Evolutionary conservation across 2,797 vertebrate genomes (phyloP).

Genomic region (Synaphobranchus kaupii): DNA sequence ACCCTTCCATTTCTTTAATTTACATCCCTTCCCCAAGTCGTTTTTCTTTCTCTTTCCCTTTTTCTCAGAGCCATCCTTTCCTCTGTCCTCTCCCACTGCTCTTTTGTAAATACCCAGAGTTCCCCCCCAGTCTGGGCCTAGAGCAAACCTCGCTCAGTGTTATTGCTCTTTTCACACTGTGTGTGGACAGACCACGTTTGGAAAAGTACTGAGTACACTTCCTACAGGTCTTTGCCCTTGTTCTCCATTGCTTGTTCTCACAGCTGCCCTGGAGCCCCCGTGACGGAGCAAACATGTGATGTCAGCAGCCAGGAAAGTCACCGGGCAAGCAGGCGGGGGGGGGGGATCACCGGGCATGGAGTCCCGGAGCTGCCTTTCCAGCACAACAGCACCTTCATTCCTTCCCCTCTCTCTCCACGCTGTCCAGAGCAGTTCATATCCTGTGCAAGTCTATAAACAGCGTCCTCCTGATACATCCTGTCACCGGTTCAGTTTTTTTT

Average conservation of each 20-base stretch:
- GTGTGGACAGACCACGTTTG: slow-evolving; percentile 37
- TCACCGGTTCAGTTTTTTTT: background rate
- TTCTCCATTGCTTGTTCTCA: slow-evolving; percentile 39
- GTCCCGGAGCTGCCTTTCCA: background rate
- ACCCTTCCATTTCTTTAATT: background rate
- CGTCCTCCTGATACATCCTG: background rate
- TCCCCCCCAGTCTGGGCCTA: background rate
- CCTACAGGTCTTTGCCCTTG: slow-evolving; percentile 36
- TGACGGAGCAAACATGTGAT: slow-evolving; percentile 42
- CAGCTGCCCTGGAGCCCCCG: slow-evolving; percentile 42
- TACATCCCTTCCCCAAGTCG: background rate
- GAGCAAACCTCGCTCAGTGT: slow-evolving; percentile 7
- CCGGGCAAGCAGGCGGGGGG: slow-evolving; percentile 24
- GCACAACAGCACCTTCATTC: background rate
- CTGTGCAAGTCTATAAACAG: too few species aligned
- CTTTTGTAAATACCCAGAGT: slow-evolving; percentile 5
- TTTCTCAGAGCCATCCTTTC: background rate
- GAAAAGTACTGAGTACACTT: slow-evolving; percentile 43
- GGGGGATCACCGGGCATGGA: slow-evolving; percentile 4
- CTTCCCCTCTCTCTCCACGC: background rate
- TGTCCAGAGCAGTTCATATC: background rate
- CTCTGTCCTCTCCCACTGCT: background rate
- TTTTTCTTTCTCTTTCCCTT: background rate
- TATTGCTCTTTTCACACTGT: slow-evolving; percentile 38
- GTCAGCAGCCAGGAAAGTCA: slow-evolving; percentile 47